Evolutionary conservation across 2,888 invertebrate genomes (phyloP), one percentile per base, ranked within the genome.

Genomic region (Cremastobaeus sp.): DNA sequence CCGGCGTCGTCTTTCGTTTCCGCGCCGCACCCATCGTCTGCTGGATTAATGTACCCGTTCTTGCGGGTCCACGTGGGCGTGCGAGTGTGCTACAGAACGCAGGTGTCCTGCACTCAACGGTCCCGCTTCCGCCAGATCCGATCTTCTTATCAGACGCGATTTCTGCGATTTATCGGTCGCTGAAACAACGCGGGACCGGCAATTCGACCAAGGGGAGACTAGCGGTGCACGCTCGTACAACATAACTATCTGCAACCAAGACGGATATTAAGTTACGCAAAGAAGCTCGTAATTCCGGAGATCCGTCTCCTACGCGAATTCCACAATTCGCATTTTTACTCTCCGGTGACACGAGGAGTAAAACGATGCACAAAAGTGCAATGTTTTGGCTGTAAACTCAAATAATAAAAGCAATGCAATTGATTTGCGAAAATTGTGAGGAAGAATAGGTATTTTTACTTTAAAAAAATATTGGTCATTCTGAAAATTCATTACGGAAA

Each of bases 261-360:
- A 30, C 21, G 39, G 32, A 50, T 68, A 68, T 68, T 68, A 57
- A 30, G 59, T 66, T 68, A 68, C 68, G 18, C 43, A 28, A 50
- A 54, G 65, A 54, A 68, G 68, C 57, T 68, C 68, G 68, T 68
- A 68, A 57, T 68, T 68, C 68, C 50, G 50, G 41, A 43, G 68
- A 68, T 59, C 39, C 50, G 68, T 57, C 68, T 59, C 57, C 68
- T 68, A 68, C 57, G 68, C 68, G 48, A 57, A 68, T 68, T 68
- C 68, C 68, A 30, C 15, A 8, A 15, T 25, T 41, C 18, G 9
- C 39, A 28, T 57, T 66, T 66, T 48, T 66, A n/a, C 21, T 35
- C 34, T 55, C 35, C 17, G 11, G n/a, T 41, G 43, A 20, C 64
- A 25, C 30, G 25, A 18, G 35, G 39, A 62, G 47, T 28, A 30